These are phyloP conservation scores for Bembecia ichneumoniformis DNA, from an alignment of 2,888 invertebrate genomes.

Conservation along the genomic window DNA sequence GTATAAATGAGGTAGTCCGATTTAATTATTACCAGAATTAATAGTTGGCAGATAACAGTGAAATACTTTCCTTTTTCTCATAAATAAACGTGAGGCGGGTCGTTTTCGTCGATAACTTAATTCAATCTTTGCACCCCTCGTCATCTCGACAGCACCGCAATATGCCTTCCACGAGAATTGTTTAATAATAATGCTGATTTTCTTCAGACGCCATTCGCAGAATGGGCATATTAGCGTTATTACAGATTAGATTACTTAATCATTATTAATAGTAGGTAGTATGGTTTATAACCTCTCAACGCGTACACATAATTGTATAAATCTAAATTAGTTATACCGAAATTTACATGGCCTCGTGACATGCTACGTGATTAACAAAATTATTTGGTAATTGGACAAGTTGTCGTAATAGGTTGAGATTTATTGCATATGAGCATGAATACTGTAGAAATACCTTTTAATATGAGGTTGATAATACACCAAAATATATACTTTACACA, in stretches of 20 bases:
- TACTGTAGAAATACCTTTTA: background rate
- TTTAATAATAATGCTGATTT: conserved; percentile 41
- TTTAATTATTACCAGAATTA: conserved; percentile 62
- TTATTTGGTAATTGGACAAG: conserved; percentile 12
- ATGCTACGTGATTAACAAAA: conserved; percentile 15
- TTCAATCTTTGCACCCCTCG: conserved; percentile 61
- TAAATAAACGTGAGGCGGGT: conserved; percentile 43
- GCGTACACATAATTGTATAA: background rate
- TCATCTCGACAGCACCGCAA: conserved; percentile 35
- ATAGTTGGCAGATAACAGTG: conserved; percentile 51
- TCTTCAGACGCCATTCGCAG: conserved; percentile 9
- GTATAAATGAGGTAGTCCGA: conserved; percentile 43
- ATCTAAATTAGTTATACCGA: conserved; percentile 9
- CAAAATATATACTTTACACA: too few relatives aligned
- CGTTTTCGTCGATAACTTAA: conserved; percentile 56
- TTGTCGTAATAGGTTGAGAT: background rate
- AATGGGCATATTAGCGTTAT: too few relatives aligned
- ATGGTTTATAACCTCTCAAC: too few relatives aligned
- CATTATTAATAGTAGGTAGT: too few relatives aligned
- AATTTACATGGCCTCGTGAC: conserved; percentile 16
- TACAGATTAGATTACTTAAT: too few relatives aligned
- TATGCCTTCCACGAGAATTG: conserved; percentile 41
- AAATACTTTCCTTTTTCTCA: conserved; percentile 42
- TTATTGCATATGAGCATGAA: background rate
- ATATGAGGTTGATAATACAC: too few relatives aligned